A percentile compares a stretch with the other conserved stretches of the same genome.
These are phyloP conservation scores for Rhorus exstirpatorius DNA, from an alignment of 2,888 invertebrate species.

Conservation along the genomic window DNA sequence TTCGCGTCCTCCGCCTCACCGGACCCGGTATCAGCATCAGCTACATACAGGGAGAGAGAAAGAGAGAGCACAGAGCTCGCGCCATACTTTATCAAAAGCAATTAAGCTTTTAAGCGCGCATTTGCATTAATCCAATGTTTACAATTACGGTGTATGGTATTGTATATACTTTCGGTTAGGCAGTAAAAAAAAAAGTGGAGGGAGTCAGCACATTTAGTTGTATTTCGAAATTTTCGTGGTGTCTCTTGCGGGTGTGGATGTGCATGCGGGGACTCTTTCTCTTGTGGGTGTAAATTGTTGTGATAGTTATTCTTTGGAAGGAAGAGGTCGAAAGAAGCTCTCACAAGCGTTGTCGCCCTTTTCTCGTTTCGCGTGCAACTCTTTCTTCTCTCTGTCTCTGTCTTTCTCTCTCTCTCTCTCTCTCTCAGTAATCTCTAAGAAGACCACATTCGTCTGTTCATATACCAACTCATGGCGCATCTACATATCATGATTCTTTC, in stretches of 20 bases:
- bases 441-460: no score
- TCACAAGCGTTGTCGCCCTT: conserved; percentile 33
- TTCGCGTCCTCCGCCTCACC: conserved; percentile 67
- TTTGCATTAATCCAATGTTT: conserved; percentile 87
- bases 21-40: conserved; percentile 61
- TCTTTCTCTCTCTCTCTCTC: background rate
- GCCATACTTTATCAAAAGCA: conserved; percentile 86
- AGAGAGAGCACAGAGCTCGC: conserved; percentile 57
- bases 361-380: conserved; percentile 21
- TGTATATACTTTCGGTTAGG: conserved; percentile 29
- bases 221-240: conserved; percentile 58
- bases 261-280: conserved; percentile 26
- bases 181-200: background rate
- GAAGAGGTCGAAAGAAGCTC: conserved; percentile 27
- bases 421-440: no score
- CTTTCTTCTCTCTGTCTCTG: background rate
- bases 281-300: conserved; percentile 54
- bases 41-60: conserved; percentile 36
- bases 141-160: conserved; percentile 82
- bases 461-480: no score
- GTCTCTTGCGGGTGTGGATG: conserved; percentile 50
- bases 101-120: conserved; percentile 86
- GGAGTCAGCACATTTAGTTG: conserved; percentile 20
- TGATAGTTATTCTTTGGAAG: conserved; percentile 20
- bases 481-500: no score